A percentile compares a stretch with the other conserved stretches of the same genome.
Evolutionary conservation across 2,888 invertebrate species (phyloP).

Genomic region (Dioctria linearis): DNA sequence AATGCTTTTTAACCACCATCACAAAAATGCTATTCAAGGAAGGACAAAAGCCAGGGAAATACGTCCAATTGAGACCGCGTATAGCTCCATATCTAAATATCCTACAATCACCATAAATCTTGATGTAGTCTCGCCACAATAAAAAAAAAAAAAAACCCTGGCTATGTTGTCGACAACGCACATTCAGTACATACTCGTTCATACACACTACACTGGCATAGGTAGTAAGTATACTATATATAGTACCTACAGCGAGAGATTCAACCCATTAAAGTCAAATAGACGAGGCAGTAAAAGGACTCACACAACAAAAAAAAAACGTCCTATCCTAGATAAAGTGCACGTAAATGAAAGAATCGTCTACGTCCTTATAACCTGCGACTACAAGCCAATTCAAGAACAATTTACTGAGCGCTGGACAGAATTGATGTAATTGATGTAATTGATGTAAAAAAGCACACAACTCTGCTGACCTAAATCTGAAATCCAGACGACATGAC

Average conservation of each 20-base stretch:
- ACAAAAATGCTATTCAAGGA: constrained; percentile 1
- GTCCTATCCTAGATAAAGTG: constrained; percentile 8
- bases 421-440: too few species aligned
- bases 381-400: too few species aligned
- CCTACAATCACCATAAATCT: constrained; percentile 57
- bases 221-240: not conserved
- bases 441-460: too few species aligned
- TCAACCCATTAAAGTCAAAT: constrained; percentile 41
- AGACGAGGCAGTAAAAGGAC: constrained; percentile 49
- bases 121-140: constrained; percentile 54
- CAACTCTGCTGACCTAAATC: constrained; percentile 11
- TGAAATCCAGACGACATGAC: constrained; percentile 16
- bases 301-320: not conserved
- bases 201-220: too few species aligned
- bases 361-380: not conserved
- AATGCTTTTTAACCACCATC: constrained; percentile 36
- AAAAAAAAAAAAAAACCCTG: constrained; percentile 38
- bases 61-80: constrained; percentile 20
- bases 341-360: not conserved
- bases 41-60: constrained; percentile 23
- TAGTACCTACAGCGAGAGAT: not conserved
- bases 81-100: constrained; percentile 53
- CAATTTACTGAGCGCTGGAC: too few species aligned
- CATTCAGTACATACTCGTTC: too few species aligned
- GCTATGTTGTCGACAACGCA: constrained; percentile 10